Conservation (phyloP, 2,797 vertebrate genomes). For the Denticeps clupeoides region DNA sequence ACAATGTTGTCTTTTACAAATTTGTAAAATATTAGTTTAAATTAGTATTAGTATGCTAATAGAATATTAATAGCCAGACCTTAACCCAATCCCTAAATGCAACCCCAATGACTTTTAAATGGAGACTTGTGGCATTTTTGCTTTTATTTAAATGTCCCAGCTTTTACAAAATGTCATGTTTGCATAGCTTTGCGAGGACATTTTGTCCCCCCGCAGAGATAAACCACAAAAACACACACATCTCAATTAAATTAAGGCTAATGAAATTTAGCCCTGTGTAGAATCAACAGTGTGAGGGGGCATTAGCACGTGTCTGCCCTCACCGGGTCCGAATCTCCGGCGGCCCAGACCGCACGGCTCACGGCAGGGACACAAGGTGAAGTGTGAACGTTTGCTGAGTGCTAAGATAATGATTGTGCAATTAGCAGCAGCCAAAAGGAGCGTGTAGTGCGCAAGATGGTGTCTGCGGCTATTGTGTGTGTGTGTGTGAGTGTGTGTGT, state of each 20-base stretch:
- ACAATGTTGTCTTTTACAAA: too few relatives aligned
- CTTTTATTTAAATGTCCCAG: too few relatives aligned
- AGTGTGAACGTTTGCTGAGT: conserved; percentile 49
- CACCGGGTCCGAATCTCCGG: conserved; percentile 3
- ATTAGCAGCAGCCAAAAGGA: conserved; percentile 35
- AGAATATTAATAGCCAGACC: too few relatives aligned
- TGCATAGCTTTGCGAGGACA: too few relatives aligned
- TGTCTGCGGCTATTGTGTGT: background rate
- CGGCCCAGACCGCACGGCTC: background rate
- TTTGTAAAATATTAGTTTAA: too few relatives aligned
- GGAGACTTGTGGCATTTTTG: too few relatives aligned
- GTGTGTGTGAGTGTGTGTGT: background rate
- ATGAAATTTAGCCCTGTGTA: conserved; percentile 50
- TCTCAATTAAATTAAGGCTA: conserved; percentile 57
- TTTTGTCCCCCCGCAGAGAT: too few relatives aligned
- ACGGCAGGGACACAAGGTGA: conserved; percentile 43
- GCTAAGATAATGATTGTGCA: conserved; percentile 52
- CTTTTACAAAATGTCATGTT: too few relatives aligned
- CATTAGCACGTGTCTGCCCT: conserved; percentile 13
- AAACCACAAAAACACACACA: too few relatives aligned
- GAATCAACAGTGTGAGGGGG: conserved; percentile 24
- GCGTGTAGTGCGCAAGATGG: background rate
- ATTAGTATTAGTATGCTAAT: too few relatives aligned
- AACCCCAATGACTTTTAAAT: too few relatives aligned
- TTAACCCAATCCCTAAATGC: too few relatives aligned